Evolutionary conservation across 2,113 vertebrate genomes (phyloP).

Genomic region (Odocoileus hemionus): DNA sequence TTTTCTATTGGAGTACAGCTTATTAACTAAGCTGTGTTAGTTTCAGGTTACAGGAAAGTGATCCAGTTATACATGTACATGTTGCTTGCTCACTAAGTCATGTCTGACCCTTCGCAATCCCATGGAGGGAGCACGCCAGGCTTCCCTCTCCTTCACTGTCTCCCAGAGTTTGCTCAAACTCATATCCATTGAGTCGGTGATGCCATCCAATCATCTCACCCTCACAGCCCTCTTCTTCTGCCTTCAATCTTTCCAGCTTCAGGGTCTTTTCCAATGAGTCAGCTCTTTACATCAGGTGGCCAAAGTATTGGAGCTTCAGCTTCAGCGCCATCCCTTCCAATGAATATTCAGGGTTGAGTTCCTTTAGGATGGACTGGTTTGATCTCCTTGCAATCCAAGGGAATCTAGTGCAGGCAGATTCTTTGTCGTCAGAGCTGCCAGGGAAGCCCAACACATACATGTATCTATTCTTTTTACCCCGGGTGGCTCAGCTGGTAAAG

Average conservation of each 20-base stretch:
- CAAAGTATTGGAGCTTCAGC: background rate
- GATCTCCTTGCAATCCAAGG: background rate
- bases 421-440: background rate
- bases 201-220: background rate
- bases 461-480: background rate
- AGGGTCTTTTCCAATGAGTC: background rate
- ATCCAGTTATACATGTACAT: background rate
- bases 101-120: background rate
- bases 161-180: background rate
- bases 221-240: background rate
- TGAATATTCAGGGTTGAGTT: background rate
- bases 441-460: background rate
- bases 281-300: background rate
- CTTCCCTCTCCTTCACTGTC: background rate
- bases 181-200: rapidly evolving
- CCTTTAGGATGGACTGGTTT: background rate
- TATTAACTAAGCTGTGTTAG: background rate
- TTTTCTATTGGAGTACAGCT: background rate
- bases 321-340: background rate
- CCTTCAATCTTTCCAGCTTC: background rate
- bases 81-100: background rate
- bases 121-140: background rate
- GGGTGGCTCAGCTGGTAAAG: background rate
- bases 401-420: background rate
- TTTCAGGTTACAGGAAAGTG: background rate